Evolutionary conservation across 2,888 invertebrate species (phyloP).

Genomic region (Folsomia candida): DNA sequence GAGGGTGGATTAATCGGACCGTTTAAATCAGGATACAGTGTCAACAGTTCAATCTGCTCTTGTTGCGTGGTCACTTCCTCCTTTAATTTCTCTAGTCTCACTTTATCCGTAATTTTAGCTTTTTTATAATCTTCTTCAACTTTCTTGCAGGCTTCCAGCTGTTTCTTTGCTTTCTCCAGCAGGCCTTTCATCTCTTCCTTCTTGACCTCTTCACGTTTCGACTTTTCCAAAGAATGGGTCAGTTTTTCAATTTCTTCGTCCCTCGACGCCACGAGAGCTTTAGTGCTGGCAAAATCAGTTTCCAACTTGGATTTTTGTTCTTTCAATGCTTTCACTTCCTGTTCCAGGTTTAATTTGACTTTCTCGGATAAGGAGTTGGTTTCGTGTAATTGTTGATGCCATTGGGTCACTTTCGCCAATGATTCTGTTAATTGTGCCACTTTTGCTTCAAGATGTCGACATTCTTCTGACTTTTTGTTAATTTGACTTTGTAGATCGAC

Average conservation of each 20-base stretch:
- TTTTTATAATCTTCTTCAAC: neutral
- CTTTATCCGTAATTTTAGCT: neutral
- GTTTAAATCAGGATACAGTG: constrained; percentile 37
- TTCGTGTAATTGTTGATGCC: neutral
- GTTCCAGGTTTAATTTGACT: neutral
- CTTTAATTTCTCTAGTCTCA: constrained; percentile 2
- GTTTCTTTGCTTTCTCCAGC: neutral
- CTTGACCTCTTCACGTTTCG: neutral
- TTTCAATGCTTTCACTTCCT: neutral
- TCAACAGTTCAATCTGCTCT: constrained; percentile 30
- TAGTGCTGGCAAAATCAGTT: no score
- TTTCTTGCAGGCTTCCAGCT: neutral
- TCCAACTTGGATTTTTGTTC: no score
- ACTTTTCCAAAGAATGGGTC: neutral
- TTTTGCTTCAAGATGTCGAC: neutral
- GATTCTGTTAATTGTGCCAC: neutral
- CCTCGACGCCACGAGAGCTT: neutral
- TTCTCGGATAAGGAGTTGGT: no score
- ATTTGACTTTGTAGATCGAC: neutral
- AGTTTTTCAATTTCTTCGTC: neutral
- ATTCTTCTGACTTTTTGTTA: neutral
- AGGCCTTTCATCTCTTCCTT: neutral
- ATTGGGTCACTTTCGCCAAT: constrained; percentile 17
- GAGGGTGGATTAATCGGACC: constrained; percentile 33
- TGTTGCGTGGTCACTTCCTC: constrained; percentile 18